Evolutionary conservation across 2,797 vertebrate genomes (phyloP).

Genomic region (Tinamus major): DNA sequence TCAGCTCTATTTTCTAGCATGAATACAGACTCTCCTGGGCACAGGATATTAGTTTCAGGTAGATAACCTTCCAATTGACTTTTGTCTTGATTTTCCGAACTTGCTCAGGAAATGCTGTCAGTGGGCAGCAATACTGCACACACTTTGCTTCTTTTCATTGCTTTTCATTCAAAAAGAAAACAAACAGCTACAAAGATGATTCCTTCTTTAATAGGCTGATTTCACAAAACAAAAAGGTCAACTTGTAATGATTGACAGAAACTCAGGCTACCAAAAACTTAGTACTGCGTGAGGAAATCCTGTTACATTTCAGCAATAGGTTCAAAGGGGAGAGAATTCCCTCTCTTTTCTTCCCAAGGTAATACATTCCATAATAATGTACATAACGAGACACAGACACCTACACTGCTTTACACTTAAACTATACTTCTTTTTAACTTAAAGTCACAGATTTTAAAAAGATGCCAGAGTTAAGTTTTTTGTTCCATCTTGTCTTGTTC

Average conservation of each 20-base stretch:
- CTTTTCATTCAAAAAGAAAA: not conserved
- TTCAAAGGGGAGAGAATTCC: not conserved
- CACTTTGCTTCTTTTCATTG: not conserved
- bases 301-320: no score
- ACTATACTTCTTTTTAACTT: not conserved
- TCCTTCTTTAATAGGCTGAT: not conserved
- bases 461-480: not conserved
- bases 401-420: not conserved
- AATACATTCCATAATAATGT: not conserved
- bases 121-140: not conserved
- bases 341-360: not conserved
- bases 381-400: not conserved
- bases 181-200: not conserved
- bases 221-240: not conserved
- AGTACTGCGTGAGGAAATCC: not conserved
- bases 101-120: not conserved
- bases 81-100: not conserved
- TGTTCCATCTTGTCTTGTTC: not conserved
- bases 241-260: not conserved
- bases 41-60: not conserved
- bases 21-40: not conserved
- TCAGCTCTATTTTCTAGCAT: not conserved
- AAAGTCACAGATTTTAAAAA: not conserved
- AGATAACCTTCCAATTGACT: not conserved
- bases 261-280: not conserved